These are phyloP conservation scores for Apeltes quadracus DNA, from an alignment of 2,113 vertebrate genomes.

Conservation along the genomic window DNA sequence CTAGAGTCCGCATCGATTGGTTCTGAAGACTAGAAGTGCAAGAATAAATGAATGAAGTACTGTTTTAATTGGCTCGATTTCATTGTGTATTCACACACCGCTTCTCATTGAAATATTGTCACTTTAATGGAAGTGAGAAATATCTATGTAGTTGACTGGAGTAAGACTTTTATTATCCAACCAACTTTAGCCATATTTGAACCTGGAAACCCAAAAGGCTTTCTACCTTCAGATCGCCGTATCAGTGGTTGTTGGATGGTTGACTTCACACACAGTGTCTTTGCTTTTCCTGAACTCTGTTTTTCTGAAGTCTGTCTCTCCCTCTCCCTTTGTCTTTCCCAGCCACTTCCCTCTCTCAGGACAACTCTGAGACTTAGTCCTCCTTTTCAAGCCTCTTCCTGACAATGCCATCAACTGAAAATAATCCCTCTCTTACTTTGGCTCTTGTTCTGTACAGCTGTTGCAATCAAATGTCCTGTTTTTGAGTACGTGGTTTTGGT, in stretches of 20 bases:
- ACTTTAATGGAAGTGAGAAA: not conserved
- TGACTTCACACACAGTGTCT: not conserved
- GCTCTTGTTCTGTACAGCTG: conserved; percentile 1
- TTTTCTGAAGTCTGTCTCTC: not conserved
- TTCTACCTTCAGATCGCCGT: not conserved
- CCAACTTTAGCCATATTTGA: not conserved
- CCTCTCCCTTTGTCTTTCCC: not conserved
- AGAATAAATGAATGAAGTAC: not conserved
- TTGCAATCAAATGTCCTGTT: conserved; percentile 6
- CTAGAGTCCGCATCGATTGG: not conserved
- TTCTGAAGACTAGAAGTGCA: not conserved
- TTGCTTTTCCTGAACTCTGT: not conserved
- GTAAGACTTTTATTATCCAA: not conserved
- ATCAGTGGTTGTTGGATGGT: not conserved
- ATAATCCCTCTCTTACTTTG: conserved; percentile 13
- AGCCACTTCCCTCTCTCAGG: not conserved
- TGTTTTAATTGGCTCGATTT: not conserved
- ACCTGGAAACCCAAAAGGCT: not conserved
- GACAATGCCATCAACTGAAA: conserved; percentile 30
- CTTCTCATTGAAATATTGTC: not conserved
- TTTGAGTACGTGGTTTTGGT: conserved; percentile 49
- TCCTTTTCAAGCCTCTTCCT: conserved; percentile 34
- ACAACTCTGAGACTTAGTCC: conserved; percentile 4
- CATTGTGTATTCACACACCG: not conserved
- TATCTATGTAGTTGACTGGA: not conserved